Conservation (phyloP, 2,113 vertebrate genomes). For the Apteryx owenii region DNA sequence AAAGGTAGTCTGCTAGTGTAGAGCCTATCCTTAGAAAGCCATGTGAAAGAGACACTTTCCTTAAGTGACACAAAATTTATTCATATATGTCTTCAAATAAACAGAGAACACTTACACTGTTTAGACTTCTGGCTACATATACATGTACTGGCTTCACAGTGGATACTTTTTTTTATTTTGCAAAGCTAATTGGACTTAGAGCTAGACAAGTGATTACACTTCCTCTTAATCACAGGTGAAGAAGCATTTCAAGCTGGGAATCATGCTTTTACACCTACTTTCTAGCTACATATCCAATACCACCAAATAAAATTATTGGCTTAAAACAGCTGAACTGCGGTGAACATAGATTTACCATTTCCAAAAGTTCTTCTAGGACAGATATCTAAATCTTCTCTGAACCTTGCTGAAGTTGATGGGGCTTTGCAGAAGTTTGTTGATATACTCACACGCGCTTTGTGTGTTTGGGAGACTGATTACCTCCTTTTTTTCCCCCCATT, state of each 20-base stretch:
- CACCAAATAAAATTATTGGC: background rate
- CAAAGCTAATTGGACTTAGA: background rate
- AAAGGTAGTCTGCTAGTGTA: background rate
- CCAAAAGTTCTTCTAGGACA: background rate
- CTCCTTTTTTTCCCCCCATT: rapidly evolving
- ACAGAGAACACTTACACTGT: background rate
- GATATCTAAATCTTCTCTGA: background rate
- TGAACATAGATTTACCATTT: background rate
- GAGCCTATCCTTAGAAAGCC: background rate
- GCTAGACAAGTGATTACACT: constrained; percentile 13
- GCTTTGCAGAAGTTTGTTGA: background rate
- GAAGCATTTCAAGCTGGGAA: constrained; percentile 23
- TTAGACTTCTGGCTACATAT: background rate
- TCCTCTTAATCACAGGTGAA: constrained; percentile 23
- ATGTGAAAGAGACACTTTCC: background rate
- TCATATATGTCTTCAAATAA: background rate
- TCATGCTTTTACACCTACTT: background rate
- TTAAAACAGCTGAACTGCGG: background rate
- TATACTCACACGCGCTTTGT: background rate
- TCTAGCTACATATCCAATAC: background rate
- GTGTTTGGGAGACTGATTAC: background rate
- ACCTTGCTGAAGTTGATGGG: background rate
- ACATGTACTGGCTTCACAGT: no score
- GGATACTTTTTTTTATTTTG: background rate
- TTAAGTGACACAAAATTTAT: background rate